Percentiles rank a stretch among this genome's conserved stretches.
Conservation (phyloP, 2,797 vertebrate species). For the Darevskia nairensis region DNA sequence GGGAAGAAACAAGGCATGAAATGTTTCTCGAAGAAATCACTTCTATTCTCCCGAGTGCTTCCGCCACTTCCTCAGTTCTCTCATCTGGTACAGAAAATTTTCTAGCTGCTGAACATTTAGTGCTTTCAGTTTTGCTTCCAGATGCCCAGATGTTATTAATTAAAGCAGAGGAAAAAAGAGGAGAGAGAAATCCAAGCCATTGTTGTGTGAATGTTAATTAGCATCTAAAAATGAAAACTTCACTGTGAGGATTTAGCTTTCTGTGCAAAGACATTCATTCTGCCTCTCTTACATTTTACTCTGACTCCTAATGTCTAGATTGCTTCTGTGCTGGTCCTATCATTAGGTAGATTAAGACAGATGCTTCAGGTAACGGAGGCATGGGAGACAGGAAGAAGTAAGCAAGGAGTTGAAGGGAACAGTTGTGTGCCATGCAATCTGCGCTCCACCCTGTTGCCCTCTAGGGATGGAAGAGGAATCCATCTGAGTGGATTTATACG, state of each 20-base stretch:
- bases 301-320: not conserved
- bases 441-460: too few species aligned
- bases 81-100: conserved; percentile 40
- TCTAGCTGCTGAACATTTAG: conserved; percentile 47
- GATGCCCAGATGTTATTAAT: conserved; percentile 66
- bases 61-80: not conserved
- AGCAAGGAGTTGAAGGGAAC: too few species aligned
- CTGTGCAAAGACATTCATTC: not conserved
- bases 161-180: conserved; percentile 33
- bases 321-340: not conserved
- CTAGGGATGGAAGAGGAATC: too few species aligned
- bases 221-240: conserved; percentile 57
- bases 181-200: conserved; percentile 17
- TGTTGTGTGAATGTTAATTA: conserved; percentile 38
- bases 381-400: too few species aligned
- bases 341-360: too few species aligned
- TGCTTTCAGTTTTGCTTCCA: conserved; percentile 43
- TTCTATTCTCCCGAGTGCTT: conserved; percentile 19
- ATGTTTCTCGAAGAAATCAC: conserved; percentile 29
- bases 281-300: not conserved
- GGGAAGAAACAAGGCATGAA: conserved; percentile 43
- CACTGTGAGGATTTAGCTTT: conserved; percentile 33
- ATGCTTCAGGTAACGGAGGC: too few species aligned
- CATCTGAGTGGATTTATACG: too few species aligned
- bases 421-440: too few species aligned